Conservation (phyloP, 2,797 vertebrate species). For the Brachymystax lenok region DNA sequence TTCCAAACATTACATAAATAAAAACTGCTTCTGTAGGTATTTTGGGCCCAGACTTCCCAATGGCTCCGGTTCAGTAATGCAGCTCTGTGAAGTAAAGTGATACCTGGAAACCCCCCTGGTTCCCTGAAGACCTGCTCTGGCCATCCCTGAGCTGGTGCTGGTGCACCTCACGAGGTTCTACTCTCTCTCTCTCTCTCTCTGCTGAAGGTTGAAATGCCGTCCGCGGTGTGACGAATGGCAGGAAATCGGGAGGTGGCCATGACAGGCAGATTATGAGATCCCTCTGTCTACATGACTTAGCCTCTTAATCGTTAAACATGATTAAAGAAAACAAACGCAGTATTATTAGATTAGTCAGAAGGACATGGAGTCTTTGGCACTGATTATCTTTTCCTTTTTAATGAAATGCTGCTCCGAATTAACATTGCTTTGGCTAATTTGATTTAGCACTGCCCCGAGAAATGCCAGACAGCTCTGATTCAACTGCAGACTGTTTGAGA, state of each 20-base stretch:
- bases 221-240: constrained; percentile 69
- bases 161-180: constrained; percentile 32
- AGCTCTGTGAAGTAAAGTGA: constrained; percentile 50
- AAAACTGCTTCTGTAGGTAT: constrained; percentile 26
- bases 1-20: constrained; percentile 9
- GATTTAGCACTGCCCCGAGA: constrained; percentile 69
- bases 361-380: constrained; percentile 73
- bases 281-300: constrained; percentile 70
- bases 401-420: constrained; percentile 80
- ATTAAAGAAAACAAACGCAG: constrained; percentile 78
- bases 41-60: constrained; percentile 24
- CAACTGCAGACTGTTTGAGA: constrained; percentile 65
- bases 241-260: constrained; percentile 72
- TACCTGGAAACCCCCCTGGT: constrained; percentile 30
- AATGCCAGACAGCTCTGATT: constrained; percentile 69
- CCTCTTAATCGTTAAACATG: constrained; percentile 71
- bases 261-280: constrained; percentile 72
- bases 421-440: constrained; percentile 74
- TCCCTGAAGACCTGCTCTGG: constrained; percentile 2
- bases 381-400: constrained; percentile 73
- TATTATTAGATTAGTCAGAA: constrained; percentile 77
- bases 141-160: constrained; percentile 36
- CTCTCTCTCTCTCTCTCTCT: background rate
- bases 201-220: constrained; percentile 47
- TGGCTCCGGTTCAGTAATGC: constrained; percentile 15